Evolutionary conservation across 30 jellyfish, hydroid and myxozoan genomes (phyloP), one percentile per base, ranked within the genome.

Genomic region (Turritopsis rubra): DNA sequence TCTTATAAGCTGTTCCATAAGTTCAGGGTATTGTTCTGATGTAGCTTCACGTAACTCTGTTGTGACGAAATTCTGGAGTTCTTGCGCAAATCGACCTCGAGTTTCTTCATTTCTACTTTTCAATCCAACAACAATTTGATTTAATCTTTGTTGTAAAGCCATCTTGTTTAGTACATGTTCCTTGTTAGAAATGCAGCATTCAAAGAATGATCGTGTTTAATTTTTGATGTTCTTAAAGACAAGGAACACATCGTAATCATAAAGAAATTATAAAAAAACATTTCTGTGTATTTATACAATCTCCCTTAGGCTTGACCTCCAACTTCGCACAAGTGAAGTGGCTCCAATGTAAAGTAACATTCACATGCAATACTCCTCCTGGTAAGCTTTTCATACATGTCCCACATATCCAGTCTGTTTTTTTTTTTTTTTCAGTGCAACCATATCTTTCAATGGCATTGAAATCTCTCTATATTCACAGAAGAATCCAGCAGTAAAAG

Each of bases 41-140:
- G 92, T 71, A 28, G 97, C 97, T 79, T 91, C 97, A 70, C 97
- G 73, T 52, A 91, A 81, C 76, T 91, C 97, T 24, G 97, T 91
- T 27, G 97, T 91, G 74, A 91, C 97, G 75, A 91, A 91, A 75
- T 91, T 92, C 79, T 86, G 96, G 75, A 91, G 75, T 54, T 86
- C 95, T 65, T 91, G 95, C 53, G 96, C 95, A 74, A 20, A 78
- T 60, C 85, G 86, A 21, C 92, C 90, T 27, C 96, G 85, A 22
- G 60, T 68, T 52, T 91, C 96, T 81, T 86, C 97, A 83, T 76
- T 86, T 28, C 96, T 85, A 85, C 86, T 86, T 75, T 87, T 91
- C 74, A 91, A 82, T 75, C 97, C 97, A 16, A 28, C 53, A 29
- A 91, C 86, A 52, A 91, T 86, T 30, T 91, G 93, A 53, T 91